Evolutionary conservation across 2,888 invertebrate genomes (phyloP).

Genomic region (Campoplex capitator): DNA sequence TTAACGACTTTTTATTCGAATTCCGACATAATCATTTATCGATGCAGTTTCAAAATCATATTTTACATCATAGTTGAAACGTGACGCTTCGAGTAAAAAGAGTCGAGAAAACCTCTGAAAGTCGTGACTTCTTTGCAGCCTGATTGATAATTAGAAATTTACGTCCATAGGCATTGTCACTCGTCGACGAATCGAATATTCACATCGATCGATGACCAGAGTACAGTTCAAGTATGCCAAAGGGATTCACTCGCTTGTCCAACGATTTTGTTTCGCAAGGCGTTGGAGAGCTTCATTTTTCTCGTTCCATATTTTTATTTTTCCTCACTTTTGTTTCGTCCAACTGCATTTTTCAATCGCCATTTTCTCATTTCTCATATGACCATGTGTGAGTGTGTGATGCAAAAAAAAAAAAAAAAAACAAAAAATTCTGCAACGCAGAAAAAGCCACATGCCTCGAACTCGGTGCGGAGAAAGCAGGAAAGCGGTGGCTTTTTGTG

Average conservation of each 20-base stretch:
- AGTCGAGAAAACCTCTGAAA: too few relatives aligned
- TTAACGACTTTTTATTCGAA: too few relatives aligned
- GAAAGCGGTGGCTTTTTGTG: background rate
- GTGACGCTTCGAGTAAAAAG: too few relatives aligned
- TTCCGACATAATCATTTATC: too few relatives aligned
- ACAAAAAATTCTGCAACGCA: background rate
- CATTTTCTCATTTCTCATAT: background rate
- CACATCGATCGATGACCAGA: too few relatives aligned
- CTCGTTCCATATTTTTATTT: background rate
- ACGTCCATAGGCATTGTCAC: conserved; percentile 29
- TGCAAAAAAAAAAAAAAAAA: background rate
- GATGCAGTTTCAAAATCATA: too few relatives aligned
- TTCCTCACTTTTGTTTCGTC: background rate
- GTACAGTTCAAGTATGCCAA: too few relatives aligned
- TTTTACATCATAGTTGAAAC: too few relatives aligned
- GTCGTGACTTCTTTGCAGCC: background rate
- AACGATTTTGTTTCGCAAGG: background rate
- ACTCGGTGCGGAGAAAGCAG: background rate
- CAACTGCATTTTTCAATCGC: background rate
- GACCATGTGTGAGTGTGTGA: background rate
- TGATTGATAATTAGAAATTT: conserved; percentile 58
- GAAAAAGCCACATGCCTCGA: background rate
- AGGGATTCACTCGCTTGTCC: background rate
- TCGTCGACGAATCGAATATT: too few relatives aligned
- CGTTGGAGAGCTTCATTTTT: background rate